Evolutionary conservation across 2,113 vertebrate species (phyloP).

Genomic region (Corythaeola cristata): DNA sequence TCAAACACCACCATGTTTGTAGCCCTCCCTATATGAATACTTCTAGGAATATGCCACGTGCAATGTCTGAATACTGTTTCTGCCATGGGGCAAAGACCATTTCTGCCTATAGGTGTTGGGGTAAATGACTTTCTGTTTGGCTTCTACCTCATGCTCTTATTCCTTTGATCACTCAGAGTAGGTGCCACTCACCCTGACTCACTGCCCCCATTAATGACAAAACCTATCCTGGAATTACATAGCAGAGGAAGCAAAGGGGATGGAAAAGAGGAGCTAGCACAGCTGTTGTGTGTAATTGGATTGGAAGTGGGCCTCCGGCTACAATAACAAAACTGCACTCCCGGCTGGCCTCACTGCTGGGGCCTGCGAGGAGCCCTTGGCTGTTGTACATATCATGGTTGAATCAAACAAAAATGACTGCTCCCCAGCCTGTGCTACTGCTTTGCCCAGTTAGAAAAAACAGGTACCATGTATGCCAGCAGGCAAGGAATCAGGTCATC

Average conservation of each 20-base stretch:
- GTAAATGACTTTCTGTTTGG: not conserved
- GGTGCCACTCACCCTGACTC: not conserved
- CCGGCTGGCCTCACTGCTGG: not conserved
- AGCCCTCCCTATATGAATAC: not conserved
- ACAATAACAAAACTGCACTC: constrained; percentile 32
- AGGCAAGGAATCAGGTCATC: not conserved
- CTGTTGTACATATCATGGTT: not conserved
- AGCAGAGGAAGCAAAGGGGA: not conserved
- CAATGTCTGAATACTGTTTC: not conserved
- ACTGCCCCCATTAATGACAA: not conserved
- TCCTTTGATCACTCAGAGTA: not conserved
- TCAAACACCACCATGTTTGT: not conserved
- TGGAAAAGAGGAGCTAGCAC: constrained; percentile 25
- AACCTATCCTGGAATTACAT: not conserved
- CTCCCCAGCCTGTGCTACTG: not conserved
- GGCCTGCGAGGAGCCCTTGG: constrained; percentile 30
- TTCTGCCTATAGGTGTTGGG: not conserved
- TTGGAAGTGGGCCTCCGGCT: constrained; percentile 55
- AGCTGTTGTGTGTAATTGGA: constrained; percentile 54
- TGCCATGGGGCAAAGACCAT: not conserved
- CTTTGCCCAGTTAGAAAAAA: not conserved
- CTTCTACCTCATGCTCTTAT: not conserved
- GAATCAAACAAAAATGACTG: not conserved
- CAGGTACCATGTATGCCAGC: not conserved
- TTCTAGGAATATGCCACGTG: not conserved